These are phyloP conservation scores for Eumerus sabulonum DNA, from an alignment of 2,888 invertebrate species.

Conservation along the genomic window DNA sequence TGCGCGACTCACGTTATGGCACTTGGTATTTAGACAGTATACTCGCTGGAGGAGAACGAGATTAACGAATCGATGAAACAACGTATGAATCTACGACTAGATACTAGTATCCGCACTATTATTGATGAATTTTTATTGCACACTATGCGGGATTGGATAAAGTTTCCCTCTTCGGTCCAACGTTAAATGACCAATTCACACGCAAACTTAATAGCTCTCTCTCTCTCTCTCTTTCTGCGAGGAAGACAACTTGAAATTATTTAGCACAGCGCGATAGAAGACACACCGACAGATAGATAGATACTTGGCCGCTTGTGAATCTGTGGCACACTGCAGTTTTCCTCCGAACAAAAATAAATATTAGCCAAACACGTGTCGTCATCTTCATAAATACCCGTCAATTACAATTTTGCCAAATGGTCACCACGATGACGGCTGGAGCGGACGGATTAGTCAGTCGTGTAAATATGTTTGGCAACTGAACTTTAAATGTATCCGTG, in stretches of 20 bases:
- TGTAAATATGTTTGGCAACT: slow-evolving; percentile 20
- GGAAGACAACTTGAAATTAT: slow-evolving; percentile 22
- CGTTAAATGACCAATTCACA: slow-evolving; percentile 44
- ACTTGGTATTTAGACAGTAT: slow-evolving; percentile 43
- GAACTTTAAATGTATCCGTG: slow-evolving; percentile 22
- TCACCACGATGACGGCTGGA: not conserved
- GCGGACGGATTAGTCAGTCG: slow-evolving; percentile 33
- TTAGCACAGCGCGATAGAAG: slow-evolving; percentile 30
- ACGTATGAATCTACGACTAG: not conserved
- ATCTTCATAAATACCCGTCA: slow-evolving; percentile 60
- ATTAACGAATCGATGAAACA: not conserved
- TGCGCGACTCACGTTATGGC: slow-evolving; percentile 26
- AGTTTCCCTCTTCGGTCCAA: slow-evolving; percentile 27
- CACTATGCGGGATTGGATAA: slow-evolving; percentile 38
- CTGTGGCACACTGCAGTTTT: not conserved
- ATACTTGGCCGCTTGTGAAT: slow-evolving; percentile 17
- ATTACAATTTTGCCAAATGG: slow-evolving; percentile 11
- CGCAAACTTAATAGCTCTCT: slow-evolving; percentile 28
- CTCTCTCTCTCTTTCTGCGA: too few relatives aligned
- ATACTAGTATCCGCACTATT: slow-evolving; percentile 36
- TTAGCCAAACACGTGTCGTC: slow-evolving; percentile 38
- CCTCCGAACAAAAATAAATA: slow-evolving; percentile 60
- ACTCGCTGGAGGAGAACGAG: slow-evolving; percentile 31
- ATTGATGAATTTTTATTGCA: slow-evolving; percentile 52
- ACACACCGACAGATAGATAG: not conserved